phyloP scores from a whole-genome alignment of 2,113 vertebrate genomes.

The Psammodynastes pulverulentus region DNA sequence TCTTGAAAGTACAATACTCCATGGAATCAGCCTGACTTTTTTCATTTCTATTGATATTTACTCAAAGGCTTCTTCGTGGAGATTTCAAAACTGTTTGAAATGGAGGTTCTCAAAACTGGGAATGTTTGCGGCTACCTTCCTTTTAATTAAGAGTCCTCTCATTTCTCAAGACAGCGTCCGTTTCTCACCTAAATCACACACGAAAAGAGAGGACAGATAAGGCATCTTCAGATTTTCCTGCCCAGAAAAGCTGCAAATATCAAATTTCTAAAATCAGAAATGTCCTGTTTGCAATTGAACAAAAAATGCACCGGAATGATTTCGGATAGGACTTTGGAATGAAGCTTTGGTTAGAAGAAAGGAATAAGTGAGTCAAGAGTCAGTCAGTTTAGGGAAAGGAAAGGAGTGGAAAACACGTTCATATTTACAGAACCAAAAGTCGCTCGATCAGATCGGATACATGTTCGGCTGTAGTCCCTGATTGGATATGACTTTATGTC shows the following conservation, averaged over 20 bases:
- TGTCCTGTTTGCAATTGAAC: conserved; percentile 39
- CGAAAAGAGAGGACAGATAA: too few species aligned
- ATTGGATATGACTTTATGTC: background rate
- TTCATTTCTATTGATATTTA: background rate
- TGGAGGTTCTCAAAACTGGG: background rate
- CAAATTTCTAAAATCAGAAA: conserved; percentile 31
- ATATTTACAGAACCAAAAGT: background rate
- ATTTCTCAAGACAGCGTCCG: rapidly evolving
- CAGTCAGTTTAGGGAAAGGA: conserved; percentile 7
- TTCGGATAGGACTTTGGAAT: conserved; percentile 10
- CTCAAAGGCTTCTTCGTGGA: background rate
- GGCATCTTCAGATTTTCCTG: conserved; percentile 49
- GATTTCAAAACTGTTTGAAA: background rate
- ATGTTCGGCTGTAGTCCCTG: background rate
- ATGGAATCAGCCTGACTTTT: background rate
- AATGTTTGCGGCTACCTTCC: background rate
- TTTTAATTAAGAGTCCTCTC: conserved; percentile 1
- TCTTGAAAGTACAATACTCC: background rate
- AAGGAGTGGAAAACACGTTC: background rate
- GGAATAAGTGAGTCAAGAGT: background rate
- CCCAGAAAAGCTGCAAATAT: conserved; percentile 26
- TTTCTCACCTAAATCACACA: conserved; percentile 16
- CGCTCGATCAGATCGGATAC: background rate
- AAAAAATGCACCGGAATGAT: conserved; percentile 28
- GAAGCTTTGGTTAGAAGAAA: conserved; percentile 16